Evolutionary conservation across 2,113 vertebrate species (phyloP).

Genomic region (Bujurquina vittata): DNA sequence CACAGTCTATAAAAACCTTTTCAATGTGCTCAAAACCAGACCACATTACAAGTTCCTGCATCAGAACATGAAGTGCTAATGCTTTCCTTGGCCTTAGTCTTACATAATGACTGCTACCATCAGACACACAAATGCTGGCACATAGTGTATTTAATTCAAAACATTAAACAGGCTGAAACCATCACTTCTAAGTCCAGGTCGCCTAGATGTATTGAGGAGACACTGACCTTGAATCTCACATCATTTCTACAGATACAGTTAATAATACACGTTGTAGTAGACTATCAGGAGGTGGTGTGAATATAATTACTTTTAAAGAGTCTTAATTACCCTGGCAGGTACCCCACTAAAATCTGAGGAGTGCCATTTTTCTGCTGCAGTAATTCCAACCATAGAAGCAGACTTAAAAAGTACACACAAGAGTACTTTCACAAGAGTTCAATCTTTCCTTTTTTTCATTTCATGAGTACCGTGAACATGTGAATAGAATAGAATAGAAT

Average conservation of each 20-base stretch:
- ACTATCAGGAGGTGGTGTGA: not conserved
- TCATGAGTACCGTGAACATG: not conserved
- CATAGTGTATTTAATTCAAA: conserved; percentile 4
- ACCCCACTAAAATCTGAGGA: not conserved
- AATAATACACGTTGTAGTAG: not conserved
- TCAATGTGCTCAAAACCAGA: not conserved
- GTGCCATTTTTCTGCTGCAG: not conserved
- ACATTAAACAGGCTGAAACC: not conserved
- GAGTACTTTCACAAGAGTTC: not conserved
- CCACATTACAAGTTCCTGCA: not conserved
- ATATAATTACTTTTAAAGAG: not conserved
- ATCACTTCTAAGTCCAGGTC: not conserved
- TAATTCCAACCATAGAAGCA: not conserved
- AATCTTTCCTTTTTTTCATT: not conserved
- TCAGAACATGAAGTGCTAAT: not conserved
- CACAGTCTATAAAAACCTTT: not conserved
- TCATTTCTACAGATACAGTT: not conserved
- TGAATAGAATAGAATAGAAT: not conserved
- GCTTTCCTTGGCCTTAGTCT: not conserved
- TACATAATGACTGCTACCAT: conserved; percentile 15
- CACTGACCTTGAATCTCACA: not conserved
- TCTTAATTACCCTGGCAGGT: not conserved
- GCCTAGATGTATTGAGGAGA: not conserved
- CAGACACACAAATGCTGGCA: not conserved
- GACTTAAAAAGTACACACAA: not conserved